phyloP scores from a whole-genome alignment of 1,140 invertebrate species.

The Penaeus indicus region DNA sequence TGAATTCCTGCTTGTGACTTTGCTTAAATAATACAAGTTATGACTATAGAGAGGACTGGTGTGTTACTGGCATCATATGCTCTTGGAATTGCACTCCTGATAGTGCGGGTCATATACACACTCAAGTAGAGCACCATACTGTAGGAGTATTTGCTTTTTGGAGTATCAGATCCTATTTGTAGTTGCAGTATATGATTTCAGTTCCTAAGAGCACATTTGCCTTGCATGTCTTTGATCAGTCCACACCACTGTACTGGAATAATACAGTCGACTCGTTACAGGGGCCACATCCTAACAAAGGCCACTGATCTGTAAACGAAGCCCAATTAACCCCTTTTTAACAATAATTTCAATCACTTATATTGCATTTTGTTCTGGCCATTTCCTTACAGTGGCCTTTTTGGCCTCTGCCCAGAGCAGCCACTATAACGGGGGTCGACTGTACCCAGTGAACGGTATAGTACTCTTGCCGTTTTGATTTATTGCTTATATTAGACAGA shows the following conservation, averaged over 20 bases:
- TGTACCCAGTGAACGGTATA: conserved; percentile 60
- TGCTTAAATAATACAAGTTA: conserved; percentile 50
- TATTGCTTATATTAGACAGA: neutral
- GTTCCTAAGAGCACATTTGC: neutral
- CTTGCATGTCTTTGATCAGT: conserved; percentile 39
- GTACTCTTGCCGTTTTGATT: conserved; percentile 57
- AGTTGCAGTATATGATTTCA: too few relatives aligned
- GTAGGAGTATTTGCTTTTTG: too few relatives aligned
- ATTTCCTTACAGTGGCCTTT: conserved; percentile 61
- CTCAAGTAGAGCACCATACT: too few relatives aligned
- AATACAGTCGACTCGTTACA: conserved; percentile 54
- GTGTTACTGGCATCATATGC: conserved; percentile 15
- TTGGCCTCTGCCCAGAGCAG: conserved; percentile 59
- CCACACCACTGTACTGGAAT: conserved; percentile 44
- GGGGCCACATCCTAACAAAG: conserved; percentile 56
- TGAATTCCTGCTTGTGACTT: conserved; percentile 32
- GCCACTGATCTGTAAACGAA: conserved; percentile 37
- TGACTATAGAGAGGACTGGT: conserved; percentile 40
- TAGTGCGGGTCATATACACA: too few relatives aligned
- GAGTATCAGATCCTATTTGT: too few relatives aligned
- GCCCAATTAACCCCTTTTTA: conserved; percentile 54
- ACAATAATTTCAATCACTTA: conserved; percentile 54
- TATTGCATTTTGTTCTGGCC: conserved; percentile 56
- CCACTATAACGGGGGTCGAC: conserved; percentile 56
- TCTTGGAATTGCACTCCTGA: neutral